A percentile compares a stretch with the other conserved stretches of the same genome.
Evolutionary conservation across 2,888 invertebrate species (phyloP).

Genomic region (Germaria angustata): DNA sequence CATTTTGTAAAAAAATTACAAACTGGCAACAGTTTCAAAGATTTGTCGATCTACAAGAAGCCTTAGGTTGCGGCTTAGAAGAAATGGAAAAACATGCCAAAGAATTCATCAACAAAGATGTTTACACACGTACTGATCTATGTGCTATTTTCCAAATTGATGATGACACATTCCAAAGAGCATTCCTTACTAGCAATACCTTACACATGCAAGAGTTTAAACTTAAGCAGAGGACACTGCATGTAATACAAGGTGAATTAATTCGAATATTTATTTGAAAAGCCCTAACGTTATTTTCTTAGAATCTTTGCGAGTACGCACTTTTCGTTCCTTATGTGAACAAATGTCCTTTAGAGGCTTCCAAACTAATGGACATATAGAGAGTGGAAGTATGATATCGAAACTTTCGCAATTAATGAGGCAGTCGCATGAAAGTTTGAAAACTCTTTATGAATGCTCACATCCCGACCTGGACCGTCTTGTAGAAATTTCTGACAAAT

Average conservation of each 20-base stretch:
- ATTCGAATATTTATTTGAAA: background rate
- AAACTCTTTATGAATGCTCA: conserved; percentile 94
- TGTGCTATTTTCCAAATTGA: conserved; percentile 82
- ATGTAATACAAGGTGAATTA: conserved; percentile 89
- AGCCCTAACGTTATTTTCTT: conserved; percentile 59
- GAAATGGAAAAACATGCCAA: conserved; percentile 87
- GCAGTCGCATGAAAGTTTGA: conserved; percentile 92
- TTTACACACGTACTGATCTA: conserved; percentile 87
- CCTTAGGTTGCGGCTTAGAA: conserved; percentile 83
- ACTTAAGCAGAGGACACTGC: conserved; percentile 91
- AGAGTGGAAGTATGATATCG: conserved; percentile 41
- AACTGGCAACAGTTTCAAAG: conserved; percentile 85
- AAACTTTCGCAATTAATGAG: conserved; percentile 91
- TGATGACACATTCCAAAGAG: conserved; percentile 83
- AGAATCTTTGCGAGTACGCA: conserved; percentile 92
- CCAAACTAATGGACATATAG: conserved; percentile 36
- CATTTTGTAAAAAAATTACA: conserved; percentile 82
- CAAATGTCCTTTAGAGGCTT: conserved; percentile 40
- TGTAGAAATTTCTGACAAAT: conserved; percentile 86
- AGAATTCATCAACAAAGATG: conserved; percentile 83
- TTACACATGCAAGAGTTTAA: conserved; percentile 85
- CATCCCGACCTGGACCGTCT: conserved; percentile 92
- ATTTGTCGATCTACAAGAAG: conserved; percentile 88
- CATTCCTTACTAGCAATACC: conserved; percentile 85
- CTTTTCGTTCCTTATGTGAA: conserved; percentile 86